Evolutionary conservation across 2,113 vertebrate genomes (phyloP).

Genomic region (Cynocephalus volans): DNA sequence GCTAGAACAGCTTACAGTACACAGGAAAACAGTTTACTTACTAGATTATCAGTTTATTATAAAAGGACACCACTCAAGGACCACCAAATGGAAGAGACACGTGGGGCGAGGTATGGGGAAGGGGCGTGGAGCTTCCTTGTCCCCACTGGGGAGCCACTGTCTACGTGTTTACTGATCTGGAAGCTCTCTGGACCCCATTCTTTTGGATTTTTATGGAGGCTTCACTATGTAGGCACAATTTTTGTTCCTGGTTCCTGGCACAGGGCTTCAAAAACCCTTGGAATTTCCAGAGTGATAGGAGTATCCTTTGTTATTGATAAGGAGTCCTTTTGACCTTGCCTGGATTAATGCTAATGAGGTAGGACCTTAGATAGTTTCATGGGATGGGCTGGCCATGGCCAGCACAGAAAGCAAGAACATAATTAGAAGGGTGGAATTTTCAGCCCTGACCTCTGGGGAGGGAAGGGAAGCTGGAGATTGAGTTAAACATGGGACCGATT

Average conservation of each 20-base stretch:
- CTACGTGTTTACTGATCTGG: not conserved
- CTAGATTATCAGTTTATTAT: not conserved
- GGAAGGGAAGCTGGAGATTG: not conserved
- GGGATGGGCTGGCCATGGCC: not conserved
- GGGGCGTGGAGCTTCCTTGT: accelerated
- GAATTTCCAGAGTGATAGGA: not conserved
- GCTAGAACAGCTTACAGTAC: not conserved
- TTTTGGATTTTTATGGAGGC: not conserved
- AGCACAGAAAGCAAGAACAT: not conserved
- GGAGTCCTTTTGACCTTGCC: not conserved
- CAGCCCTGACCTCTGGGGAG: not conserved
- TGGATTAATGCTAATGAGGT: not conserved
- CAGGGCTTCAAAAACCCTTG: not conserved
- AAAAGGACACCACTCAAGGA: not conserved
- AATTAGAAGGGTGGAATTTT: not conserved
- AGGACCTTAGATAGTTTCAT: not conserved
- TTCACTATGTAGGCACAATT: no score
- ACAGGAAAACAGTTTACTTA: not conserved
- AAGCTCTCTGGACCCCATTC: not conserved
- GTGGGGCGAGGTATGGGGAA: accelerated
- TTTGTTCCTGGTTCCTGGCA: not conserved
- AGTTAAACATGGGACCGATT: not conserved
- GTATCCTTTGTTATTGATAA: not conserved
- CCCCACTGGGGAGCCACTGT: no score
- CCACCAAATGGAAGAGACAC: no score